Evolutionary conservation across 2,113 vertebrate genomes (phyloP).

Genomic region (Lathamus discolor): DNA sequence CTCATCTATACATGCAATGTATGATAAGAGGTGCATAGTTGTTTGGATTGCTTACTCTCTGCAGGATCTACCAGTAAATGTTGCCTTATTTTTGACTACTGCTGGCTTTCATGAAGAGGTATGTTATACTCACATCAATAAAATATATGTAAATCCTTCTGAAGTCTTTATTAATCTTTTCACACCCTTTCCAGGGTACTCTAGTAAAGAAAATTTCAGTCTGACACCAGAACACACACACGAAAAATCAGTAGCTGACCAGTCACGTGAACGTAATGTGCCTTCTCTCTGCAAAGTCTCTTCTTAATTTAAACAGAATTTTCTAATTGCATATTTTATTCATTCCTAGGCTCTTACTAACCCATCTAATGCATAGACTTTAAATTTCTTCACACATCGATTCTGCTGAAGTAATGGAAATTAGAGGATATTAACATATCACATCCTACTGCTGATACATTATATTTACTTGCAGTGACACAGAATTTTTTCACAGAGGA

Average conservation of each 20-base stretch:
- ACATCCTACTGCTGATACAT: conserved; percentile 41
- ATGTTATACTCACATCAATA: background rate
- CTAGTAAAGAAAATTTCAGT: background rate
- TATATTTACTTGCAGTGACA: background rate
- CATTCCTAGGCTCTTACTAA: conserved; percentile 51
- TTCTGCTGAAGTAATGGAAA: conserved; percentile 71
- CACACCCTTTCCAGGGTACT: background rate
- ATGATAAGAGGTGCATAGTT: background rate
- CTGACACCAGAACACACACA: background rate
- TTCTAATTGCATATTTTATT: conserved; percentile 46
- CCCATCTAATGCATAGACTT: conserved; percentile 52
- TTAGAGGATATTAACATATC: conserved; percentile 54
- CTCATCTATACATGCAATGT: background rate
- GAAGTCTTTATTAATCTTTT: background rate
- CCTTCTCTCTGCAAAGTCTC: background rate
- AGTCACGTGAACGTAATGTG: background rate
- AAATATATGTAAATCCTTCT: background rate
- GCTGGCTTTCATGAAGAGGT: background rate
- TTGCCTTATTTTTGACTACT: background rate
- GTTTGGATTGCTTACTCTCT: background rate
- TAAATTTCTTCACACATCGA: conserved; percentile 61
- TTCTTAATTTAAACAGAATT: conserved; percentile 34
- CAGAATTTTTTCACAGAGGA: background rate
- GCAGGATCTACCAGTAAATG: background rate
- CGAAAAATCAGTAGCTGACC: background rate